These are phyloP conservation scores for Trachops cirrhosus DNA, from an alignment of 2,797 vertebrate genomes.

Conservation along the genomic window DNA sequence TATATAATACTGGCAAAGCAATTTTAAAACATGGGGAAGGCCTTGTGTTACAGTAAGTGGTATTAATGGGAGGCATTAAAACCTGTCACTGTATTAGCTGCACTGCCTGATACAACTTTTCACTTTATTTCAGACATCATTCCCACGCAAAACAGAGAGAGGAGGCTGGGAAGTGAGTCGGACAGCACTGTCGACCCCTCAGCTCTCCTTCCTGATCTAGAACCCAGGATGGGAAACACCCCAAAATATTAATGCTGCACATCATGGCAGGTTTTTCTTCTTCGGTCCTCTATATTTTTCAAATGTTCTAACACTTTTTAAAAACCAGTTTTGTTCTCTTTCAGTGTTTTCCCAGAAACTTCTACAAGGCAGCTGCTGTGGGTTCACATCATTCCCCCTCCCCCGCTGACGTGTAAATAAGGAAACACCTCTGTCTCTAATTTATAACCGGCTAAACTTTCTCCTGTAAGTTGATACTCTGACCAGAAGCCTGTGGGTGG, in stretches of 20 bases:
- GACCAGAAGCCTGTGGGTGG: slow-evolving; percentile 40
- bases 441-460: slow-evolving; percentile 18
- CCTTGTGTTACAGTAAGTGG: neutral
- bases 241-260: neutral
- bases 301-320: neutral
- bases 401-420: slow-evolving; percentile 39
- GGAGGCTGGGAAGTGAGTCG: neutral
- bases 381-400: neutral
- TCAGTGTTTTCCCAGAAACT: slow-evolving; percentile 36
- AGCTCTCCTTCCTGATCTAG: neutral
- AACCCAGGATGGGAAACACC: neutral
- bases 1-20: neutral
- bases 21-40: neutral
- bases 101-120: neutral
- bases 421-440: slow-evolving; percentile 8
- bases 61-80: neutral
- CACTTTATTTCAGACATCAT: neutral
- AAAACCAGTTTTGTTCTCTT: neutral
- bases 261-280: neutral
- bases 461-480: slow-evolving; percentile 9
- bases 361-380: neutral
- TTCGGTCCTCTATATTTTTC: neutral
- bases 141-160: neutral
- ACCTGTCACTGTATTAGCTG: too few species aligned
- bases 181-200: neutral